Evolutionary conservation across 2,888 invertebrate species (phyloP).

Genomic region (Hyalella azteca): DNA sequence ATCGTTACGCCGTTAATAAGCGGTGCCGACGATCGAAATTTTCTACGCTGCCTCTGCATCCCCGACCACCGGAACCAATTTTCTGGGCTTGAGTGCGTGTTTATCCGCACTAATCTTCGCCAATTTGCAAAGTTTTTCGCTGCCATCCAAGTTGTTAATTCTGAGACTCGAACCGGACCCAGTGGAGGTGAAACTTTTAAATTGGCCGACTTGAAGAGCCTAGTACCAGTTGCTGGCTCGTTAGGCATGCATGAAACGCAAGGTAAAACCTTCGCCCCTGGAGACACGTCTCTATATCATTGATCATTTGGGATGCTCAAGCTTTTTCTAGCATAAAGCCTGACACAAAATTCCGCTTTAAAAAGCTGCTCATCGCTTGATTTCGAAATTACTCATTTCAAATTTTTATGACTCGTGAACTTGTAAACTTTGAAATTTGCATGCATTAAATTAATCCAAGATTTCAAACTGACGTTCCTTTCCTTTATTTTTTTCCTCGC

Average conservation of each 20-base stretch:
- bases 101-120: conserved; percentile 22
- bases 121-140: conserved; percentile 29
- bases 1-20: too few relatives aligned
- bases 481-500: too few relatives aligned
- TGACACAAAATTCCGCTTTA: too few relatives aligned
- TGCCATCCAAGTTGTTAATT: conserved; percentile 23
- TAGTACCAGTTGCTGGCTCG: background rate
- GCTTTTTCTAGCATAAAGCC: too few relatives aligned
- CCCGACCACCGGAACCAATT: background rate
- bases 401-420: too few relatives aligned
- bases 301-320: too few relatives aligned
- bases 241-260: conserved; percentile 15
- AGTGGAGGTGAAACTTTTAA: conserved; percentile 25
- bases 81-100: background rate
- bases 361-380: too few relatives aligned
- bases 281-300: background rate
- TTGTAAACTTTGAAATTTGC: too few relatives aligned
- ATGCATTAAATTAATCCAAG: too few relatives aligned
- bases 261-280: background rate
- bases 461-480: too few relatives aligned
- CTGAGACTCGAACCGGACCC: conserved; percentile 18
- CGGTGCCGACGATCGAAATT: background rate
- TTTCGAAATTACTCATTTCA: too few relatives aligned
- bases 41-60: background rate
- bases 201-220: conserved; percentile 29